These are phyloP conservation scores for Cirrhinus mrigala DNA, from an alignment of 2,797 vertebrate species.

Conservation along the genomic window DNA sequence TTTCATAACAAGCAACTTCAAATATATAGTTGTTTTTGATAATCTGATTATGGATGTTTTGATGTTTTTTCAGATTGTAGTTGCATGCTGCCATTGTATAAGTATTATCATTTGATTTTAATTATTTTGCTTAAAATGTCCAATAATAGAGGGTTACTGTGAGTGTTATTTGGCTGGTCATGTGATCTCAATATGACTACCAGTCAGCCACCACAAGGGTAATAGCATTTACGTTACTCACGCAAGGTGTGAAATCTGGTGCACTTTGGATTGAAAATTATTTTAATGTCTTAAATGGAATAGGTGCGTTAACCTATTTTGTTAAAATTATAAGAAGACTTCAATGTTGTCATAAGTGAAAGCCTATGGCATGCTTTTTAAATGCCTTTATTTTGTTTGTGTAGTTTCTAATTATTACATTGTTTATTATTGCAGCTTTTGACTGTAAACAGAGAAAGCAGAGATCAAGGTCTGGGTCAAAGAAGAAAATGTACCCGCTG, in stretches of 20 bases:
- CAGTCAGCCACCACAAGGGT: background rate
- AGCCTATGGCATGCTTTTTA: background rate
- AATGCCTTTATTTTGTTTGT: background rate
- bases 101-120: background rate
- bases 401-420: background rate
- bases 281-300: background rate
- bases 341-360: background rate
- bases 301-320: background rate
- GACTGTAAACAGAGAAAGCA: constrained; percentile 94
- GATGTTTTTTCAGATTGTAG: background rate
- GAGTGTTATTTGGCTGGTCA: background rate
- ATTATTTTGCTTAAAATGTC: background rate
- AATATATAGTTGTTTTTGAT: background rate
- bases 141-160: constrained; percentile 8
- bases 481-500: constrained; percentile 88
- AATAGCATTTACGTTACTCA: background rate
- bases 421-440: constrained; percentile 78
- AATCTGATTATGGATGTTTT: background rate
- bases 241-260: background rate
- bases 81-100: background rate
- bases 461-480: constrained; percentile 89
- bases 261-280: background rate
- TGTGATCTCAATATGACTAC: background rate
- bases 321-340: background rate
- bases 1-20: background rate